Evolutionary conservation across 1,140 invertebrate species (phyloP).

Genomic region (Hydropsyche tenuis): DNA sequence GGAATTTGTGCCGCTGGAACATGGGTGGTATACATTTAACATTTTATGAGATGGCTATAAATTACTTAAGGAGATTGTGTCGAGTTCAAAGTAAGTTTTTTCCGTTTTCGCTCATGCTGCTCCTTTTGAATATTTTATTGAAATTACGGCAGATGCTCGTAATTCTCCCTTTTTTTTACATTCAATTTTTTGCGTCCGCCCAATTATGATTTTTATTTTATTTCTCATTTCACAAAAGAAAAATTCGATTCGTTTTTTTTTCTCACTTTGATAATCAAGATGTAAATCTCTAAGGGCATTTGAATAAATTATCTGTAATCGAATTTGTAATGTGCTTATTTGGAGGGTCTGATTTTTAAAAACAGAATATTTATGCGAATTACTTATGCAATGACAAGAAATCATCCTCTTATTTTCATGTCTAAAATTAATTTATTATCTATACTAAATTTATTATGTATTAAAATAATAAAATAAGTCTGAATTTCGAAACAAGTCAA

Average conservation of each 20-base stretch:
- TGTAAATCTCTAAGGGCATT: slow-evolving; percentile 33
- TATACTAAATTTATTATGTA: too few relatives aligned
- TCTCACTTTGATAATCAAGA: slow-evolving; percentile 24
- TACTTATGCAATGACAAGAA: not conserved
- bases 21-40: slow-evolving; percentile 27
- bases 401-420: too few relatives aligned
- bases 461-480: too few relatives aligned
- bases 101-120: not conserved
- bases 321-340: slow-evolving; percentile 26
- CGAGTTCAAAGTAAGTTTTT: slow-evolving; percentile 32
- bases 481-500: too few relatives aligned
- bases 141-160: slow-evolving; percentile 23
- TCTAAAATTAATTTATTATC: too few relatives aligned
- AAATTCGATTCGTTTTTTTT: slow-evolving; percentile 20
- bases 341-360: not conserved
- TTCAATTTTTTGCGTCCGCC: slow-evolving; percentile 7
- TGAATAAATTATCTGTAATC: slow-evolving; percentile 33
- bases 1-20: not conserved
- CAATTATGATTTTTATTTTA: not conserved
- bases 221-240: not conserved
- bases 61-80: slow-evolving; percentile 30
- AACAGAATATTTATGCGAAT: not conserved
- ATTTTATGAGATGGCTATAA: slow-evolving; percentile 36
- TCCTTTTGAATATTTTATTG: slow-evolving; percentile 29
- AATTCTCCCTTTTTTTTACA: not conserved